These are phyloP conservation scores for Lepidurus packardi DNA, from an alignment of 1,140 invertebrate species.

Conservation along the genomic window DNA sequence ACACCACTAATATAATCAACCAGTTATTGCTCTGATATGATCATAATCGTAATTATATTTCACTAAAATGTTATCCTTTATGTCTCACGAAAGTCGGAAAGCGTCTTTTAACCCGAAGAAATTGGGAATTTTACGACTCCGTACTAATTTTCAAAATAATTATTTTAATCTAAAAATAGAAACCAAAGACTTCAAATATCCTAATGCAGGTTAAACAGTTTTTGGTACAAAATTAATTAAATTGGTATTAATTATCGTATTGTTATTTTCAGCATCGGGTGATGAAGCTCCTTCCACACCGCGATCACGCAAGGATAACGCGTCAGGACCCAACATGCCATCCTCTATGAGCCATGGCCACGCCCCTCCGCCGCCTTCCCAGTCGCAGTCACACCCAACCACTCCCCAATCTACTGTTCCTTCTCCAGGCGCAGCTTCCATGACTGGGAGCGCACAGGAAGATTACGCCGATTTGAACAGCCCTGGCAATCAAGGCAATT, in stretches of 20 bases:
- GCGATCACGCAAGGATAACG: constrained; percentile 62
- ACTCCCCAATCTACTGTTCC: constrained; percentile 64
- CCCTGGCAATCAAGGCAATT: constrained; percentile 64
- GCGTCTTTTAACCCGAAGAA: no score
- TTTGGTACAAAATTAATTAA: background rate
- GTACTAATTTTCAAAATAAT: no score
- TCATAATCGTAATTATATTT: no score
- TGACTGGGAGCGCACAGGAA: constrained; percentile 72
- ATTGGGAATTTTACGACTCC: no score
- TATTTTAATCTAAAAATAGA: no score
- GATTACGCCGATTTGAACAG: constrained; percentile 82
- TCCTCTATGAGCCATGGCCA: constrained; percentile 23
- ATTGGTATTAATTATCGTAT: background rate
- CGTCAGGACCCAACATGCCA: constrained; percentile 7
- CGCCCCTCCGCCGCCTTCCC: constrained; percentile 28
- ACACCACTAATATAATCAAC: no score
- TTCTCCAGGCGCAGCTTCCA: constrained; percentile 72
- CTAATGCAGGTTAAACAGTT: no score
- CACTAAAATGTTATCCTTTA: no score
- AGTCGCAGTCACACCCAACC: constrained; percentile 56
- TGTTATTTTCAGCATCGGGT: constrained; percentile 61
- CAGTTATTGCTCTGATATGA: no score
- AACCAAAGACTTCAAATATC: no score
- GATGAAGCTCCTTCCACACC: constrained; percentile 61
- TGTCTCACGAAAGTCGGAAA: no score